A percentile compares a stretch with the other conserved stretches of the same genome.
Evolutionary conservation across 2,797 vertebrate species (phyloP).

Genomic region (Synaphobranchus kaupii): DNA sequence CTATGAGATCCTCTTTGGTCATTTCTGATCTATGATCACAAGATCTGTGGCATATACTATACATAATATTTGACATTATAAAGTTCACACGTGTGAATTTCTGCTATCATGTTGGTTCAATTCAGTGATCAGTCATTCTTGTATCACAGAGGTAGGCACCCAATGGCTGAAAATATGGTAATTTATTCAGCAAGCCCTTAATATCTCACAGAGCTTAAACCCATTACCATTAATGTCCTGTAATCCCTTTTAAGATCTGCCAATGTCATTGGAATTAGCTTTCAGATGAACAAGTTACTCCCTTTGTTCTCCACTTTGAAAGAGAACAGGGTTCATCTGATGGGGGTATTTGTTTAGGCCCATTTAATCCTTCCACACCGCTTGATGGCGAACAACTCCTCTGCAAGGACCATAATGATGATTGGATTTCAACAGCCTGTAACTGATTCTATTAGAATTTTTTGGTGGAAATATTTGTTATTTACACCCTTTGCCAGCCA

Average conservation of each 20-base stretch:
- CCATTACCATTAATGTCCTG: constrained; percentile 33
- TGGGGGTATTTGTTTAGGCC: not conserved
- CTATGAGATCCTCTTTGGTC: not conserved
- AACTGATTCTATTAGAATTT: not conserved
- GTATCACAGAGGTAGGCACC: not conserved
- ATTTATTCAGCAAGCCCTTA: not conserved
- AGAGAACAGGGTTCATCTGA: constrained; percentile 8
- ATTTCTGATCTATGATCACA: not conserved
- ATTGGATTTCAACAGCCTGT: not conserved
- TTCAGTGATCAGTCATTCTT: not conserved
- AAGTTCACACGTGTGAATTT: not conserved
- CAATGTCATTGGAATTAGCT: constrained; percentile 29
- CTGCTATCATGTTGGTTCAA: not conserved
- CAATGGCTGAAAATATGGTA: not conserved
- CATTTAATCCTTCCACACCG: constrained; percentile 1
- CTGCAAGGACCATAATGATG: not conserved
- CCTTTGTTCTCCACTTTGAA: not conserved
- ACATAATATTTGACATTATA: not conserved
- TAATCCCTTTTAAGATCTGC: constrained; percentile 30
- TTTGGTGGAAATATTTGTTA: too few species aligned
- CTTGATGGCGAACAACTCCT: not conserved
- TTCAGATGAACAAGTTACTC: constrained; percentile 14
- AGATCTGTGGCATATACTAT: not conserved
- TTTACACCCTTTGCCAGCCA: too few species aligned
- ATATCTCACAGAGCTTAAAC: not conserved